Evolutionary conservation across 2,888 invertebrate species (phyloP).

Genomic region (Orthonevra nobilis): DNA sequence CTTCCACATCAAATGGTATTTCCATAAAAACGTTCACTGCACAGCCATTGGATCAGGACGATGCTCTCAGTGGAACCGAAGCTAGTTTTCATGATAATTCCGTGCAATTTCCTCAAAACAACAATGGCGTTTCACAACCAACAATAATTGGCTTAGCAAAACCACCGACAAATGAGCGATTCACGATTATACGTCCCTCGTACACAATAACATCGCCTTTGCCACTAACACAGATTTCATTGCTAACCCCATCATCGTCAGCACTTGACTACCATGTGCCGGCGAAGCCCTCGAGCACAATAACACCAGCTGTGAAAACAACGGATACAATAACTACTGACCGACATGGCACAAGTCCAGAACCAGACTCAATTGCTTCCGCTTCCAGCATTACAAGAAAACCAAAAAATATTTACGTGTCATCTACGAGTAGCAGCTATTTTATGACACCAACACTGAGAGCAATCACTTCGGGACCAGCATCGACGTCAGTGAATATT

Average conservation of each 20-base stretch:
- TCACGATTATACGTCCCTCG: conserved; percentile 7
- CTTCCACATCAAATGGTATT: neutral
- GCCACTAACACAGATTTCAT: conserved; percentile 25
- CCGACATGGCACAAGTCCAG: conserved; percentile 4
- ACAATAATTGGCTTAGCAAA: conserved; percentile 27
- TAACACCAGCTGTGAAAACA: conserved; percentile 6
- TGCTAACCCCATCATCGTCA: conserved; percentile 1
- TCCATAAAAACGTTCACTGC: neutral
- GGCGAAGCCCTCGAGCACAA: conserved; percentile 4
- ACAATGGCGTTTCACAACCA: conserved; percentile 4
- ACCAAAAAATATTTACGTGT: conserved; percentile 3
- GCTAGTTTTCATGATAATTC: neutral
- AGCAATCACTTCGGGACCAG: conserved; percentile 26
- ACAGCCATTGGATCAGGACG: neutral
- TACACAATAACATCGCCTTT: neutral
- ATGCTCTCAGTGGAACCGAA: neutral
- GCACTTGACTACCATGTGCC: conserved; percentile 2
- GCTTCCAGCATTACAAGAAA: conserved; percentile 4
- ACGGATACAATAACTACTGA: neutral
- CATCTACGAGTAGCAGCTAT: conserved; percentile 11
- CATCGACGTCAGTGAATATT: conserved; percentile 57
- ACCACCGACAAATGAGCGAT: conserved; percentile 7
- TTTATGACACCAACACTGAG: conserved; percentile 18
- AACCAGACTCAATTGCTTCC: neutral
- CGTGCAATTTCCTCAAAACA: neutral